Base-by-base conservation (phyloP, 2,888 invertebrate genomes). In the Crematogaster levior region DNA sequence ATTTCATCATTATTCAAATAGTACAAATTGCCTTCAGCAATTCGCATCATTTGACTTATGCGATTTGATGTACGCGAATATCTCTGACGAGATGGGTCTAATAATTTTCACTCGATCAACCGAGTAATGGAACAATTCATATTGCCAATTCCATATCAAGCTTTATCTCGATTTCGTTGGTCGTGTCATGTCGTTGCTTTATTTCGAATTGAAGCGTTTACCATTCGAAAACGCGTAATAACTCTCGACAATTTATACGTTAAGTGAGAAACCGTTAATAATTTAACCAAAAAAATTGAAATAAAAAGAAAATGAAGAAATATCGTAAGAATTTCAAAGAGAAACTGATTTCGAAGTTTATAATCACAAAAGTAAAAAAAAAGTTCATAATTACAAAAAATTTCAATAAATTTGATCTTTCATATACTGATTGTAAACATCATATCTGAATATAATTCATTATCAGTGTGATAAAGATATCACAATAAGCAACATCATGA, bases 61-160 rank as follows among this genome's bases (percentile, higher is more conserved):
- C 63, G 40, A 63, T 40, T 63, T 65, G 7, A 34, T 34, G 15
- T 53, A 30, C n/a, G 43, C 21, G 48, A 63, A 2, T 48, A 6
- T 7, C 3, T 4, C 21, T 34, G 48, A 24, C 12, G n/a, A 10
- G 21, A 9, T 21, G 34, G 60, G 48, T 79, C 18, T 60, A 60
- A 60, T 70, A 56, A 80, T 80, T 60, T 70, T 60, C 21, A 48
- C 37, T 70, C 58, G 24, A 58, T 46, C 37, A 43, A 37, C 48
- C 58, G 21, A 46, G 21, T 79, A 68, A 68, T 58, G 24, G 27
- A 80, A 60, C 46, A 58, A 58, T 80, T 68, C 46, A 27, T 56
- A 43, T 53, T 53, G 65, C 48, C 40, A 58, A 56, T 60, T 30
- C 6, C 43, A 15, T 58, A 60, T 74, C 12, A 27, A 15, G 5